These are phyloP conservation scores for Anguilla obscura DNA, from an alignment of 2,797 vertebrate species.

Conservation along the genomic window DNA sequence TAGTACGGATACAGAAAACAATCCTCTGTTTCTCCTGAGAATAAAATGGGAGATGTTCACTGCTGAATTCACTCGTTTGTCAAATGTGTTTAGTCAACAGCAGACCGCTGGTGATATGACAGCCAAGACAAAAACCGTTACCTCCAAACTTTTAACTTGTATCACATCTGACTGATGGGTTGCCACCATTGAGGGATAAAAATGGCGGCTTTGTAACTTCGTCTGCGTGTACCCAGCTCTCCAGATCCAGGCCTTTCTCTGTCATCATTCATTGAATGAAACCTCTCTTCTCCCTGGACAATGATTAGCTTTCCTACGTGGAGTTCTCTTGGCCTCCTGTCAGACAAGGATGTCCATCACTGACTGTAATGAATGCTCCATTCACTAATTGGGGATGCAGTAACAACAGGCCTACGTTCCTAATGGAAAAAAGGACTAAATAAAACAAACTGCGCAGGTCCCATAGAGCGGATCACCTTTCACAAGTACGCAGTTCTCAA, in stretches of 20 bases:
- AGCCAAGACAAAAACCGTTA: background rate
- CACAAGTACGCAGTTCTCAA: constrained; percentile 29
- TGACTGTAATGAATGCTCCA: constrained; percentile 29
- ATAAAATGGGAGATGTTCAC: background rate
- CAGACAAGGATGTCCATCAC: constrained; percentile 39
- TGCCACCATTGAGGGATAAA: background rate
- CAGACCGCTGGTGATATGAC: background rate
- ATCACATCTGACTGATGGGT: constrained; percentile 17
- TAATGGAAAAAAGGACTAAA: background rate
- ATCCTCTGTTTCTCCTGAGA: background rate
- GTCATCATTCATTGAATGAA: constrained; percentile 8
- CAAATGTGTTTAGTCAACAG: constrained; percentile 3
- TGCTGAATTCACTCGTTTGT: background rate
- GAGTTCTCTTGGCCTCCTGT: constrained; percentile 38
- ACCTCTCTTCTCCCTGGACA: background rate
- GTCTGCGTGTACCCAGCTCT: background rate
- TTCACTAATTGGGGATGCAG: constrained; percentile 26
- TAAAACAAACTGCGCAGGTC: constrained; percentile 16
- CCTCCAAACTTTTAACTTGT: background rate
- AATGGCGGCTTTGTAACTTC: background rate
- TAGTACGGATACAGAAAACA: background rate
- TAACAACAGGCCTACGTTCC: constrained; percentile 20
- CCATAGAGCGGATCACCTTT: constrained; percentile 26
- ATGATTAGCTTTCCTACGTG: constrained; percentile 25
- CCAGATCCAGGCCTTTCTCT: background rate